Percentiles rank a stretch among this genome's conserved stretches.
Conservation (phyloP, 2,113 vertebrate species). For the Tupaia chinensis region DNA sequence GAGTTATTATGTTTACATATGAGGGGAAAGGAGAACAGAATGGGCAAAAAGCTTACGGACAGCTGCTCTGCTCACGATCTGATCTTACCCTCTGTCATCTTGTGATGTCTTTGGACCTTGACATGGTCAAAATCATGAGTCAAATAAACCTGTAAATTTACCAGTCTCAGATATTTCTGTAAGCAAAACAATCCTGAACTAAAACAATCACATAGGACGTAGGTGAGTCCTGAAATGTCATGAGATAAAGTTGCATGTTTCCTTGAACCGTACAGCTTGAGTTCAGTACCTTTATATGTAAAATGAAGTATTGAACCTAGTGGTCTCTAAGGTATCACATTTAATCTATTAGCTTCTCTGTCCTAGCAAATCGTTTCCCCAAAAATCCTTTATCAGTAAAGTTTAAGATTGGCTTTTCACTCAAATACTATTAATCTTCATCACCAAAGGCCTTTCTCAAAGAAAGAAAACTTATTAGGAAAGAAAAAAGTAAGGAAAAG, state of each 20-base stretch:
- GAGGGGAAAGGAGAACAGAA: too few species aligned
- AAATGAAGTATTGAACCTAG: neutral
- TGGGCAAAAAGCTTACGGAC: too few species aligned
- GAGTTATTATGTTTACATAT: too few species aligned
- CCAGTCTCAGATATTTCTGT: too few species aligned
- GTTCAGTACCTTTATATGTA: neutral
- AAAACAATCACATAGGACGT: too few species aligned
- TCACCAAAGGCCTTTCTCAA: constrained; percentile 68
- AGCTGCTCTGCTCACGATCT: too few species aligned
- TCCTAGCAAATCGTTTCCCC: constrained; percentile 26
- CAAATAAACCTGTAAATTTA: too few species aligned
- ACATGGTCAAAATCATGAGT: too few species aligned
- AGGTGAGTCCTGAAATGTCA: neutral
- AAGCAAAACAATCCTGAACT: too few species aligned
- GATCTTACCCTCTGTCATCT: too few species aligned
- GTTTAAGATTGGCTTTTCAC: constrained; percentile 18
- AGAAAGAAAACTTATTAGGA: constrained; percentile 62
- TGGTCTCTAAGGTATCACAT: neutral
- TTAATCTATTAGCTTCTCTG: constrained; percentile 45
- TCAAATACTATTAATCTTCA: constrained; percentile 63
- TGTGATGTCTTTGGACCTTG: too few species aligned
- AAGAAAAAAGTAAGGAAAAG: constrained; percentile 55
- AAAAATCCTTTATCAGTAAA: constrained; percentile 55
- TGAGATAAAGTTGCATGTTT: neutral
- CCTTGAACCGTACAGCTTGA: neutral